Evolutionary conservation across 1,140 invertebrate species (phyloP), one percentile per base, ranked within the genome.

Genomic region (Drosophila ironensis): DNA sequence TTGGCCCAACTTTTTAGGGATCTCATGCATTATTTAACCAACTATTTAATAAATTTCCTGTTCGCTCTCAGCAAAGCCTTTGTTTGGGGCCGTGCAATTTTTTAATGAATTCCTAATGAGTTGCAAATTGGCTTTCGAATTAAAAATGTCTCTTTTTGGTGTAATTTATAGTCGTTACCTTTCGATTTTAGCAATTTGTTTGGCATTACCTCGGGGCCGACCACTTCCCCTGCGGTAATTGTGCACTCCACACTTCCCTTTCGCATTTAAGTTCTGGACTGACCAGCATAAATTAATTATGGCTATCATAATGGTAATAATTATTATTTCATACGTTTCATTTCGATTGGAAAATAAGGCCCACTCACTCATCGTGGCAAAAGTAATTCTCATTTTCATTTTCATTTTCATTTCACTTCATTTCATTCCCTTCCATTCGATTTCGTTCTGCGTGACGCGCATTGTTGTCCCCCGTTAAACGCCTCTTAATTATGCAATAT

Each of bases 401-500:
- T 14, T 16, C 12, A 38, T 40, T 12, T 19, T 41, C 14, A 14
- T 51, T 14, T 38, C 20, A n/a, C n/a, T n/a, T n/a, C 33, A 11
- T 24, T n/a, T 20, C 9, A 12, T 14, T 46, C 30, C 5, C 2
- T n/a, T n/a, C n/a, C n/a, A 30, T 30, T 30, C 28, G 9, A 30
- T 30, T 33, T 12, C 30, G 11, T 33, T 33, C 14, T n/a, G 30
- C 30, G 11, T 33, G 4, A 11, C 6, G 11, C 4, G 30, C 30
- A 33, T 16, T 14, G 27, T 20, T 24, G 41, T 54, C 41, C 27
- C 7, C 28, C 57, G 41, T 63, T 64, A 40, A 61, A 61, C 33
- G 61, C 41, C 28, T 28, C 42, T 69, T 69, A 69, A 70, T 70
- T 70, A 69, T 69, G 66, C 17, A 69, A 35, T 42, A 63, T 69